Evolutionary conservation across 2,888 invertebrate species (phyloP).

Genomic region (Cephalotes varians): DNA sequence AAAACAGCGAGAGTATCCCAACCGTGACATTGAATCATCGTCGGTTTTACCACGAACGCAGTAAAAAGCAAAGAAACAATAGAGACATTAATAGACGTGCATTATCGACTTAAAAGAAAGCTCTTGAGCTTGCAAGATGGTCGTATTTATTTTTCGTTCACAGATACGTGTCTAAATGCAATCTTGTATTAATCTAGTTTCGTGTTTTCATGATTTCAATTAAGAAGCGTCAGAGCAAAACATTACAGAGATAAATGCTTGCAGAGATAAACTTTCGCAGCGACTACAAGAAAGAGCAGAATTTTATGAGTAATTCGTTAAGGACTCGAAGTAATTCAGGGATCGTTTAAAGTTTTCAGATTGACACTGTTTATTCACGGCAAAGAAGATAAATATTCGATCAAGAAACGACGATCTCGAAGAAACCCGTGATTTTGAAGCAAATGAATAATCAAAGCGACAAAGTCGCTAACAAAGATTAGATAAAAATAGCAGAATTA

Average conservation of each 20-base stretch:
- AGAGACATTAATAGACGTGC: conserved; percentile 1
- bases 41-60: background rate
- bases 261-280: conserved; percentile 7
- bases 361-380: conserved; percentile 20
- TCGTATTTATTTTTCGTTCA: conserved; percentile 2
- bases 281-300: background rate
- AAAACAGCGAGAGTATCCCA: conserved; percentile 50
- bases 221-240: conserved; percentile 21
- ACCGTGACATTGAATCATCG: conserved; percentile 72
- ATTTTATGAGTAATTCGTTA: conserved; percentile 21
- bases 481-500: background rate
- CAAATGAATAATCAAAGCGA: conserved; percentile 3
- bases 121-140: conserved; percentile 8
- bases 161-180: conserved; percentile 4
- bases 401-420: background rate
- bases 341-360: background rate
- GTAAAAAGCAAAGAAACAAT: conserved; percentile 23
- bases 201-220: conserved; percentile 35
- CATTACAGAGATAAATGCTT: background rate
- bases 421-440: background rate
- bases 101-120: conserved; percentile 9
- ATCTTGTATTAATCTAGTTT: conserved; percentile 25
- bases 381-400: background rate
- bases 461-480: background rate
- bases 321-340: conserved; percentile 4